These are phyloP conservation scores for Poecilia picta DNA, from an alignment of 2,797 vertebrate genomes.

Conservation along the genomic window DNA sequence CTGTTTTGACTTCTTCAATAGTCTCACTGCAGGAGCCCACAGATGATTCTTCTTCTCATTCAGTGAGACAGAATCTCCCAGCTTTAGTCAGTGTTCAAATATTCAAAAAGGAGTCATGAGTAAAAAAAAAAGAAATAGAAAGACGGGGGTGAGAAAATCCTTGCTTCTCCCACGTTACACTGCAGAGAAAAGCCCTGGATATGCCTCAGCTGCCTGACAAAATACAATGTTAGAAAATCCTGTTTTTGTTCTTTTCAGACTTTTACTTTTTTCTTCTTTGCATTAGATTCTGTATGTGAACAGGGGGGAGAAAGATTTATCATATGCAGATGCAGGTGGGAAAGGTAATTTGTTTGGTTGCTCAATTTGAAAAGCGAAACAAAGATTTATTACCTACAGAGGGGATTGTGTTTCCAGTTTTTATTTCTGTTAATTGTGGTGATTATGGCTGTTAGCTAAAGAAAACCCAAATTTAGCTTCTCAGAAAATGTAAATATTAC, in stretches of 20 bases:
- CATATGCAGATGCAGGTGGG: neutral
- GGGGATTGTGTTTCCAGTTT: neutral
- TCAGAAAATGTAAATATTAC: neutral
- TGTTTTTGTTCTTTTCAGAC: constrained; percentile 17
- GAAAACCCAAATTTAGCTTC: neutral
- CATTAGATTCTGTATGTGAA: constrained; percentile 12
- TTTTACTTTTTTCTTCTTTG: constrained; percentile 16
- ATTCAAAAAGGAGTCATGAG: constrained; percentile 70
- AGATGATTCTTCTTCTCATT: constrained; percentile 50
- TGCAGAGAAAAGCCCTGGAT: constrained; percentile 55
- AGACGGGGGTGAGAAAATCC: constrained; percentile 63
- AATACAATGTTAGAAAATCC: constrained; percentile 48
- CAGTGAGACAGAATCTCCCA: constrained; percentile 52
- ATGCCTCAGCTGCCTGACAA: constrained; percentile 62
- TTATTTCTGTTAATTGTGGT: neutral
- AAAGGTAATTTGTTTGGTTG: neutral
- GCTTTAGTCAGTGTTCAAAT: constrained; percentile 72
- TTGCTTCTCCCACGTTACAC: constrained; percentile 53
- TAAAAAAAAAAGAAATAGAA: constrained; percentile 17
- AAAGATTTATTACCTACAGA: neutral
- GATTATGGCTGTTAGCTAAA: neutral
- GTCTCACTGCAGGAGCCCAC: constrained; percentile 47
- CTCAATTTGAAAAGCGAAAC: neutral
- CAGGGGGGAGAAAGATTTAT: neutral
- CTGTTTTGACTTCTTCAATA: constrained; percentile 61